Evolutionary conservation across 2,888 invertebrate genomes (phyloP), one percentile per base, ranked within the genome.

Genomic region (Mesochorus sp.): DNA sequence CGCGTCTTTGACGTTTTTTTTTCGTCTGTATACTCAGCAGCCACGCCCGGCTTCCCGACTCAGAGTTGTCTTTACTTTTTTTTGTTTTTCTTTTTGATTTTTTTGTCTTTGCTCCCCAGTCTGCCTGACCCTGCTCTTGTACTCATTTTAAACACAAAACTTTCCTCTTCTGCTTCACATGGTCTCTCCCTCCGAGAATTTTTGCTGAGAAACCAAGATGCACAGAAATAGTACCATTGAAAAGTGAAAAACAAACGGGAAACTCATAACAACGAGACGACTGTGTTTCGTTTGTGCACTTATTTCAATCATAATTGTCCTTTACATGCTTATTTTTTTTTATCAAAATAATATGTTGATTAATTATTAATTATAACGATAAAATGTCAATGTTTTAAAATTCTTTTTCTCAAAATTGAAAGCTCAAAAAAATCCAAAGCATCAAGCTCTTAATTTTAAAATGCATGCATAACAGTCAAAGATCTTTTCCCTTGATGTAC

Each of bases 1-100:
- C 57, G 73, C 73, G 42, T 77, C 77, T 77, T 68, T 77, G 62
- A 51, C 73, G 68, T 77, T 68, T 68, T 62, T n/a, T 73, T 68
- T 55, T 67, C 34, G 57, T 42, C 55, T 68, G 62, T 62, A 57
- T 61, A 64, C 51, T 57, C 76, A 51, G 47, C 76, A 28, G 37
- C 61, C 57, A 57, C 67, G 72, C 67, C 39, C 71, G 71, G 73
- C 73, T 73, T 57, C 28, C 28, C 49, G 14, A 57, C 51, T 42
- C 73, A 26, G 28, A 44, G 19, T 17, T 17, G 34, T 26, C 53
- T 10, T 62, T 44, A 53, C 49, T 64, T 8, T 47, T 47, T 12
- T 14, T 37, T 37, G 31, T 8, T 51, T 37, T 62, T 64, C 37
- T 66, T 71, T 71, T 71, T 51, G 34, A 44, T 59, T 66, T 72